Evolutionary conservation across 1,140 invertebrate species (phyloP), one percentile per base, ranked within the genome.

Genomic region (Heliothis subflexa): DNA sequence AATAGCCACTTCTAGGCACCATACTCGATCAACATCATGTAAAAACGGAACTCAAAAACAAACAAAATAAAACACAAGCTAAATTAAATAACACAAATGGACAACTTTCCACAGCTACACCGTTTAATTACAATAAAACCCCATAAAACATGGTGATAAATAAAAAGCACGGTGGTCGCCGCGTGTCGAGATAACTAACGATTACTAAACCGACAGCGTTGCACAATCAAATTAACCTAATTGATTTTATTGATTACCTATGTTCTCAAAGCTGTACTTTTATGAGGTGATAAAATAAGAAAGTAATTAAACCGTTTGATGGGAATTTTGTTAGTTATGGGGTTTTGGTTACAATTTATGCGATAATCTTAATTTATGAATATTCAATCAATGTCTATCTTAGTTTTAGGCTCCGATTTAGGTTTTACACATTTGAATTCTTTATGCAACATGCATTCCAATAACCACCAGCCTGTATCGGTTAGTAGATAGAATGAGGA

Each of bases 181-280:
- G 25, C 66, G 40, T 52, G 66, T 12, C n/a, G 9, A 70, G 47
- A 70, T 52, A 70, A 25, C 28, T n/a, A 16, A 40, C 13, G 61
- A 33, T 40, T 62, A 33, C 62, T 13, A 50, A 50, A 70, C 64
- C 18, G 21, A 50, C 12, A 28, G 18, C 21, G 33, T 66, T 28
- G 21, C 66, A 49, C 45, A 70, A 70, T 50, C 66, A 52, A 70
- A 70, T 70, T 52, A 70, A 70, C 47, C 66, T 70, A 70, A 70
- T 70, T 70, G 66, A 52, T 28, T 70, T 50, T 50, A 68, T 68
- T 68, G 61, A 66, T 66, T 70, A n/a, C n/a, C n/a, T n/a, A 70
- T 52, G 21, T 45, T 18, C 16, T 52, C 18, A 49, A 47, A 70
- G 11, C 45, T 50, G 11, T 68, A 50, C 64, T 68, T 68, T 28